Evolutionary conservation across 2,888 invertebrate genomes (phyloP).

Genomic region (Lithosia quadra): DNA sequence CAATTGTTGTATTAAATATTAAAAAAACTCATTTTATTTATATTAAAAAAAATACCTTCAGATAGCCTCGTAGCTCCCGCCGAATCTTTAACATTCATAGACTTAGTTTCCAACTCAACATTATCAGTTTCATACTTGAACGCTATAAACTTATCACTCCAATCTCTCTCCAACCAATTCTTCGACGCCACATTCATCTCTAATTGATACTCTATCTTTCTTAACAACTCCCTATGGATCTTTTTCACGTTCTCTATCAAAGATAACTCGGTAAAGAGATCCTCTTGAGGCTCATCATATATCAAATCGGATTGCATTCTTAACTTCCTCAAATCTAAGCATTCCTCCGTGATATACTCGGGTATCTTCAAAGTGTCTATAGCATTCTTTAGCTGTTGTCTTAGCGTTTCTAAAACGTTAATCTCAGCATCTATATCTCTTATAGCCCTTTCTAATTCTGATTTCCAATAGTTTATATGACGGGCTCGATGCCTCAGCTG

Average conservation of each 20-base stretch:
- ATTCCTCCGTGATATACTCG: conserved; percentile 88
- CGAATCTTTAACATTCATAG: conserved; percentile 90
- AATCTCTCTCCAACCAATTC: conserved; percentile 93
- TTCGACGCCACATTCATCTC: conserved; percentile 92
- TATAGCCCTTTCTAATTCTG: conserved; percentile 77
- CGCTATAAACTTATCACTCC: conserved; percentile 95
- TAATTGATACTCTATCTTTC: conserved; percentile 90
- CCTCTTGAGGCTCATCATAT: conserved; percentile 91
- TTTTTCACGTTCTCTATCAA: conserved; percentile 90
- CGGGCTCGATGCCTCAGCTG: conserved; percentile 75
- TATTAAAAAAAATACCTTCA: conserved; percentile 73
- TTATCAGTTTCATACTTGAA: conserved; percentile 92
- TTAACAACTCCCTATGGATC: conserved; percentile 88
- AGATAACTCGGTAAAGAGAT: conserved; percentile 90
- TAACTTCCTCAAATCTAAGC: conserved; percentile 89
- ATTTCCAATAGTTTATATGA: conserved; percentile 82
- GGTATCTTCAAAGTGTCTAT: conserved; percentile 74
- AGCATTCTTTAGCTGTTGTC: conserved; percentile 82
- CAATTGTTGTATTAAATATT: too few relatives aligned
- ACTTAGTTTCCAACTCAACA: conserved; percentile 90
- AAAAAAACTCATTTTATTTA: too few relatives aligned
- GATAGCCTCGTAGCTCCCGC: conserved; percentile 93
- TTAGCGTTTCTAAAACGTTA: conserved; percentile 67
- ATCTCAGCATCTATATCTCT: conserved; percentile 79
- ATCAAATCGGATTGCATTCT: conserved; percentile 92